A percentile compares a stretch with the other conserved stretches of the same genome.
Conservation (phyloP, 92 coral and sea anemone genomes). For the Bergia sp. region DNA sequence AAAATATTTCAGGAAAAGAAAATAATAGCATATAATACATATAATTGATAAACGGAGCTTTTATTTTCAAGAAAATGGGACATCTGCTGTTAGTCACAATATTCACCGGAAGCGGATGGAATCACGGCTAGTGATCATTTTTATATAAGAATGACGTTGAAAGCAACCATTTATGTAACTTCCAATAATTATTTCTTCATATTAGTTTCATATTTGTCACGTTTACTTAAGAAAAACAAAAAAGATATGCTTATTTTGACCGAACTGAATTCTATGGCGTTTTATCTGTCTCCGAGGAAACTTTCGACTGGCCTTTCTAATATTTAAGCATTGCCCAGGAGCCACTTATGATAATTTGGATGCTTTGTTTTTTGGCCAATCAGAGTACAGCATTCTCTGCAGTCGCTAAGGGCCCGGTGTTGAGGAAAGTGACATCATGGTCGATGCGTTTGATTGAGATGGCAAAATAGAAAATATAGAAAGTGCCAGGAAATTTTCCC, state of each 20-base stretch:
- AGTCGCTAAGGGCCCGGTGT: constrained; percentile 33
- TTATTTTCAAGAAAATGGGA: no score
- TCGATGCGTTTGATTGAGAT: background rate
- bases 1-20: no score
- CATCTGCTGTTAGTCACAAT: no score
- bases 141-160: background rate
- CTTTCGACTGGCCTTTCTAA: background rate
- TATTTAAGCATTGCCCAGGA: background rate
- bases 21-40: no score
- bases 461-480: background rate
- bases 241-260: background rate
- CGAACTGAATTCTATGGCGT: background rate
- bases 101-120: background rate
- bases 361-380: constrained; percentile 35
- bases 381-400: background rate
- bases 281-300: background rate
- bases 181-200: background rate
- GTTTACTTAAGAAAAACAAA: background rate
- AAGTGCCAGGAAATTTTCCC: background rate
- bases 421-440: constrained; percentile 19
- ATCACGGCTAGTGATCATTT: background rate
- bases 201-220: background rate
- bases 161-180: background rate
- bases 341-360: background rate
- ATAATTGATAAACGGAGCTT: no score